Evolutionary conservation across 1,140 invertebrate species (phyloP).

Genomic region (Bombus superbus): DNA sequence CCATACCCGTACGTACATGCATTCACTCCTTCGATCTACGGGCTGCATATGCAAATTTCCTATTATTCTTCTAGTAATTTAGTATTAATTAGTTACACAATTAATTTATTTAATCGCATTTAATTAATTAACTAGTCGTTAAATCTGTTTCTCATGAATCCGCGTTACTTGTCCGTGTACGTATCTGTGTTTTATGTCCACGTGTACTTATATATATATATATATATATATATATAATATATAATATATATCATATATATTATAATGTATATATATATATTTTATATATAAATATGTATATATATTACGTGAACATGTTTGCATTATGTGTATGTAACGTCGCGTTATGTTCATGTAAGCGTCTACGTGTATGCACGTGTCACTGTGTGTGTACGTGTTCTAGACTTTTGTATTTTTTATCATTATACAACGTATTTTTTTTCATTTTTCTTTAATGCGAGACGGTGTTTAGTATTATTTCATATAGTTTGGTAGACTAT

Average conservation of each 20-base stretch:
- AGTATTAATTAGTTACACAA: constrained; percentile 77
- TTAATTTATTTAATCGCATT: constrained; percentile 74
- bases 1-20: constrained; percentile 61
- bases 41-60: constrained; percentile 74
- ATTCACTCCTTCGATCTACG: constrained; percentile 75
- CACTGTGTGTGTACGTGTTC: constrained; percentile 30
- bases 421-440: neutral
- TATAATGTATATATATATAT: neutral
- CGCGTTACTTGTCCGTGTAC: constrained; percentile 59
- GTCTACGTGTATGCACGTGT: constrained; percentile 10
- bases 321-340: constrained; percentile 7
- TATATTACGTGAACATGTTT: neutral
- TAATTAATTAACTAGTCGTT: constrained; percentile 73
- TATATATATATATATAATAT: constrained; percentile 1
- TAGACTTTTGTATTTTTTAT: constrained; percentile 19
- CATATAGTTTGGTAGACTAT: constrained; percentile 76
- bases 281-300: neutral
- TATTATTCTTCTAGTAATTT: constrained; percentile 75
- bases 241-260: neutral
- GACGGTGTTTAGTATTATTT: constrained; percentile 73
- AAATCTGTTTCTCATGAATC: constrained; percentile 70
- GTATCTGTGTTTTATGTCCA: constrained; percentile 12
- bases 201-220: neutral
- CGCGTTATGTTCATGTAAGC: constrained; percentile 6
- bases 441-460: constrained; percentile 51